A percentile compares a stretch with the other conserved stretches of the same genome.
Conservation (phyloP, 64 coral and sea anemone species). For the Catalaphyllia jardinei region DNA sequence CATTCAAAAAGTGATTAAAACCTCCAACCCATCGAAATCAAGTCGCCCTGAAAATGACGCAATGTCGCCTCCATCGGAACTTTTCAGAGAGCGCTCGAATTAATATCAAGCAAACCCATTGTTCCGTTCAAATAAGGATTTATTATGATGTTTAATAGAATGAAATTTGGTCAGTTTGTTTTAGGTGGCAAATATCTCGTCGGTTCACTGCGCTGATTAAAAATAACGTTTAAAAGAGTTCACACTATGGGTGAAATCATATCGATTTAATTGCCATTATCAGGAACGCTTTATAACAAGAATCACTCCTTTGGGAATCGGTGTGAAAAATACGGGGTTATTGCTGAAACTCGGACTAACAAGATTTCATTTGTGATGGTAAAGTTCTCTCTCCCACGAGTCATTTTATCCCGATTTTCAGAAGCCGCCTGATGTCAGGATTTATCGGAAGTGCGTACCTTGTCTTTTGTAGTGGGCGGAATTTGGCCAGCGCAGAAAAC, state of each 20-base stretch:
- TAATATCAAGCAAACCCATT: neutral
- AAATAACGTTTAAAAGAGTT: constrained; percentile 13
- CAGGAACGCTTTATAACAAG: constrained; percentile 8
- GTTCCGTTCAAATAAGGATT: constrained; percentile 25
- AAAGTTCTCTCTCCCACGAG: neutral
- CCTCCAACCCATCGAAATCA: neutral
- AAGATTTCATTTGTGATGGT: neutral
- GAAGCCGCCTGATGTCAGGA: constrained; percentile 27
- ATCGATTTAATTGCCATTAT: constrained; percentile 32
- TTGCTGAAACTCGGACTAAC: neutral
- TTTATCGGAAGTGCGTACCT: constrained; percentile 37
- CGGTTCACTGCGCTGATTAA: constrained; percentile 39
- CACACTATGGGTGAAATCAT: constrained; percentile 21
- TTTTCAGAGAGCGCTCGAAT: neutral
- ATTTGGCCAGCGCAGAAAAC: constrained; percentile 32
- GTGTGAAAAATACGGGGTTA: neutral
- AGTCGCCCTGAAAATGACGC: neutral
- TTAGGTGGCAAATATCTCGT: constrained; percentile 15
- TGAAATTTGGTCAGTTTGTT: constrained; percentile 19
- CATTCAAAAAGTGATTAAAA: constrained; percentile 77
- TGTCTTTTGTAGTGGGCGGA: constrained; percentile 33
- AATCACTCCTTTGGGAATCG: neutral
- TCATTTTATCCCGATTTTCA: neutral
- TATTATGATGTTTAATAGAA: constrained; percentile 27
- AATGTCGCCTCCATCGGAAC: neutral